A percentile compares a stretch with the other conserved stretches of the same genome.
Conservation (phyloP, 2,797 vertebrate genomes). For the Enteromius unitaeniatus region DNA sequence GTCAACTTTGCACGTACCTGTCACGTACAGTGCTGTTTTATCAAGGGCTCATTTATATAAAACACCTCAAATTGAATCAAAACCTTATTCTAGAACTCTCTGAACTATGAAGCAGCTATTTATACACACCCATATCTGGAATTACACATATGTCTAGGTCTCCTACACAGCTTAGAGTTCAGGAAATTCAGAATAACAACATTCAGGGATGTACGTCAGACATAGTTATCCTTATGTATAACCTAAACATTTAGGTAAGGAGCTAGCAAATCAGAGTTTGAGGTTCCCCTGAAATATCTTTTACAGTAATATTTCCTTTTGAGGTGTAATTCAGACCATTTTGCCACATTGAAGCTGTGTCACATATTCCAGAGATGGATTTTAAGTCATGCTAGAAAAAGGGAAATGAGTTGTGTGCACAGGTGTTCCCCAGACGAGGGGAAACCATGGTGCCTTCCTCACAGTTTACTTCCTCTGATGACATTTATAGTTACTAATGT, state of each 20-base stretch:
- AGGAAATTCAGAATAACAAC: constrained; percentile 69
- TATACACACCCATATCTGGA: constrained; percentile 64
- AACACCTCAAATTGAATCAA: constrained; percentile 54
- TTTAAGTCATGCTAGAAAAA: constrained; percentile 14
- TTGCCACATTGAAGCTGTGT: background rate
- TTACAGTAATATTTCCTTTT: constrained; percentile 4
- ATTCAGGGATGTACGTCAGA: constrained; percentile 49
- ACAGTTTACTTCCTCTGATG: constrained; percentile 20
- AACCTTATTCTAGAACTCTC: constrained; percentile 66
- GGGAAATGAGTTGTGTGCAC: constrained; percentile 24
- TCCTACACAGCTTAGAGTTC: constrained; percentile 64
- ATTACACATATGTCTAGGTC: constrained; percentile 62
- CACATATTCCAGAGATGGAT: constrained; percentile 29
- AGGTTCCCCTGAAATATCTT: background rate
- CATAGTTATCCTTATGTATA: constrained; percentile 16
- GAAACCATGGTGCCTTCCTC: background rate
- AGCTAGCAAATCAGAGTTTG: background rate
- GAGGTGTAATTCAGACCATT: background rate
- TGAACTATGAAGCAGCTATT: constrained; percentile 55
- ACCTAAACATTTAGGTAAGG: background rate
- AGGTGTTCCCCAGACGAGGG: constrained; percentile 64
- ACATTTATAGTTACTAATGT: constrained; percentile 27
- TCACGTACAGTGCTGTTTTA: constrained; percentile 51
- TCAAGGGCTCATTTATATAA: constrained; percentile 39
- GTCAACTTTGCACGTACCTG: constrained; percentile 34